Percentiles rank a stretch among this genome's conserved stretches.
Conservation (phyloP, 2,113 vertebrate genomes). For the Panthera uncia region DNA sequence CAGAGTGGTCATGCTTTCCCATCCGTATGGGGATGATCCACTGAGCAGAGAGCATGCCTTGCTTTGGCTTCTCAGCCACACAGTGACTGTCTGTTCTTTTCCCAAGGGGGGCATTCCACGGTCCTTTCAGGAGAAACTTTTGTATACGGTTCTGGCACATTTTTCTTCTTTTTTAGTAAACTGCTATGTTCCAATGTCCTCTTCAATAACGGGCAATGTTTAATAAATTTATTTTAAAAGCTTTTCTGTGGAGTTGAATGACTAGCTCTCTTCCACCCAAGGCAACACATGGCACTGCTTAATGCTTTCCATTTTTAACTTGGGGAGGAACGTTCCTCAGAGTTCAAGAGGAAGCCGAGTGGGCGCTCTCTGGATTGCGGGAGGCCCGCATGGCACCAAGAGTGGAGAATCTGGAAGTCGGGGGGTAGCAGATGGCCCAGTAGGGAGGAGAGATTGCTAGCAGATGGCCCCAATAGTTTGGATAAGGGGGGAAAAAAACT, state of each 20-base stretch:
- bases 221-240: neutral
- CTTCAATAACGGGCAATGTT: neutral
- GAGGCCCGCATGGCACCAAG: neutral
- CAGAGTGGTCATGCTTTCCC: neutral
- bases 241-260: neutral
- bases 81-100: neutral
- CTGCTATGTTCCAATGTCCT: neutral
- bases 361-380: constrained; percentile 63
- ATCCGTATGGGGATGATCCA: neutral
- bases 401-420: constrained; percentile 71
- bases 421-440: constrained; percentile 78
- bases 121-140: neutral
- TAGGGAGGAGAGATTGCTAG: constrained; percentile 59
- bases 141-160: neutral
- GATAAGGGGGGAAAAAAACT: neutral
- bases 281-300: neutral
- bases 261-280: constrained; percentile 28
- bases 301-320: constrained; percentile 57
- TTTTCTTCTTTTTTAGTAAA: constrained; percentile 8
- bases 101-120: neutral
- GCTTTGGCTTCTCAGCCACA: neutral
- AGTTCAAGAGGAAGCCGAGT: constrained; percentile 72
- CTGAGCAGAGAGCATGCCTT: neutral
- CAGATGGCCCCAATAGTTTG: constrained; percentile 78
- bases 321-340: neutral